These are phyloP conservation scores for Takifugu bimaculatus DNA, from an alignment of 2,113 vertebrate species.

Conservation along the genomic window DNA sequence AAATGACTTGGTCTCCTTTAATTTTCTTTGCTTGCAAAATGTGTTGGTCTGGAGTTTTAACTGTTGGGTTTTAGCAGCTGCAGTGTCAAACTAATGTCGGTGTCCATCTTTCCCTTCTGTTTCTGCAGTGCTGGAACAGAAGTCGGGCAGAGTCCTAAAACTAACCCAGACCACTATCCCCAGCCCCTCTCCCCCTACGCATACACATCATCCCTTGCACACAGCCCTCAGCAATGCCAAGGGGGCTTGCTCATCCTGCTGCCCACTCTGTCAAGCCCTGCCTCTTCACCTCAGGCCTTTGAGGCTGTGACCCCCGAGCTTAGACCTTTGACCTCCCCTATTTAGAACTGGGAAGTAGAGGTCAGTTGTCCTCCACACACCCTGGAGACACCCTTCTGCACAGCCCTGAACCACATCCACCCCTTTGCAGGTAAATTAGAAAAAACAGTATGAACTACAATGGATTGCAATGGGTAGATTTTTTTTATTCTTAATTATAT, in stretches of 20 bases:
- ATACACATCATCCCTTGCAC: constrained; percentile 49
- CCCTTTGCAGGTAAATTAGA: constrained; percentile 72
- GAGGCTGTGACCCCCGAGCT: constrained; percentile 86
- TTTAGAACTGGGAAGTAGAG: constrained; percentile 84
- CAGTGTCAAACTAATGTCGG: not conserved
- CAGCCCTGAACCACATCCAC: constrained; percentile 78
- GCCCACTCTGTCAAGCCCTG: constrained; percentile 85
- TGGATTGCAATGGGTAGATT: too few relatives aligned
- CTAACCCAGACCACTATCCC: constrained; percentile 31
- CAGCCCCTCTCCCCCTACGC: constrained; percentile 30
- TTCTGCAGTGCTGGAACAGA: constrained; percentile 85
- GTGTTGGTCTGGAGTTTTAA: not conserved
- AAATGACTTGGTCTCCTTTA: not conserved
- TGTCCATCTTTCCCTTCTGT: not conserved
- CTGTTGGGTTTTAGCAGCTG: not conserved
- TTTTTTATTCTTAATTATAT: too few relatives aligned
- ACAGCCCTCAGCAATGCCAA: constrained; percentile 92
- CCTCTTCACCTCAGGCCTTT: constrained; percentile 85
- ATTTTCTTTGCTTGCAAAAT: not conserved
- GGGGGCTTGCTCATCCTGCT: constrained; percentile 83
- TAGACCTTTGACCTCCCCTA: constrained; percentile 75
- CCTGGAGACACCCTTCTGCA: constrained; percentile 77
- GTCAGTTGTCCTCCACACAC: constrained; percentile 75
- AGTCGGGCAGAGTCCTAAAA: constrained; percentile 80
- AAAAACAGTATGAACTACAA: not conserved